phyloP scores from a whole-genome alignment of 2,797 vertebrate genomes.

The Megalops cyprinoides region DNA sequence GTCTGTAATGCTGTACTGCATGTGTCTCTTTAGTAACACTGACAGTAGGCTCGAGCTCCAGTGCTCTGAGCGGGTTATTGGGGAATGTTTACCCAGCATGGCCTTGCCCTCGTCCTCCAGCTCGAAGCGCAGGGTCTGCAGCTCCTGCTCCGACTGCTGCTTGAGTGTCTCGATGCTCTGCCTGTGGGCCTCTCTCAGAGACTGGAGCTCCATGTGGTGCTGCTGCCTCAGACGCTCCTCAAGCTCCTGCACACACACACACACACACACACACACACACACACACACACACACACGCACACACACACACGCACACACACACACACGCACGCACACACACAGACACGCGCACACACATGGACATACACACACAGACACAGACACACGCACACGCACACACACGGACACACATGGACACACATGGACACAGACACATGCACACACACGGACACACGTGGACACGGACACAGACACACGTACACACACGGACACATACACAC shows the following conservation, averaged over 20 bases:
- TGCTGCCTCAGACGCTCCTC: constrained; percentile 91
- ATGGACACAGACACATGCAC: neutral
- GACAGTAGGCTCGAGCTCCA: neutral
- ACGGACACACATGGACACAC: neutral
- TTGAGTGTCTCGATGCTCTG: constrained; percentile 93
- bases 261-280: constrained; percentile 39
- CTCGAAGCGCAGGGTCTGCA: constrained; percentile 94
- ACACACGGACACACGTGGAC: too few species aligned
- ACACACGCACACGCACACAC: neutral
- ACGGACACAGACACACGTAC: neutral
- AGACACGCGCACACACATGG: neutral
- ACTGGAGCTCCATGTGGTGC: constrained; percentile 89
- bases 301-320: constrained; percentile 19
- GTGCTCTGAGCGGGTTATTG: neutral
- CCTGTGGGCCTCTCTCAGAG: constrained; percentile 89
- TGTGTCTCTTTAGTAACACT: neutral
- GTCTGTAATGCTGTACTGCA: neutral
- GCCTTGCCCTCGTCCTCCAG: constrained; percentile 97
- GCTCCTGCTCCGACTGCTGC: constrained; percentile 94
- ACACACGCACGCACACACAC: neutral
- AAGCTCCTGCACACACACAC: constrained; percentile 74
- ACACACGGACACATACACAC: neutral
- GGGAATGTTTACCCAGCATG: constrained; percentile 84
- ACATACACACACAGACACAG: neutral
- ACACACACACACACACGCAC: constrained; percentile 39